Percentiles rank a stretch among this genome's conserved stretches.
phyloP scores from a whole-genome alignment of 2,888 invertebrate genomes.

The Caenorhabditis afra region DNA sequence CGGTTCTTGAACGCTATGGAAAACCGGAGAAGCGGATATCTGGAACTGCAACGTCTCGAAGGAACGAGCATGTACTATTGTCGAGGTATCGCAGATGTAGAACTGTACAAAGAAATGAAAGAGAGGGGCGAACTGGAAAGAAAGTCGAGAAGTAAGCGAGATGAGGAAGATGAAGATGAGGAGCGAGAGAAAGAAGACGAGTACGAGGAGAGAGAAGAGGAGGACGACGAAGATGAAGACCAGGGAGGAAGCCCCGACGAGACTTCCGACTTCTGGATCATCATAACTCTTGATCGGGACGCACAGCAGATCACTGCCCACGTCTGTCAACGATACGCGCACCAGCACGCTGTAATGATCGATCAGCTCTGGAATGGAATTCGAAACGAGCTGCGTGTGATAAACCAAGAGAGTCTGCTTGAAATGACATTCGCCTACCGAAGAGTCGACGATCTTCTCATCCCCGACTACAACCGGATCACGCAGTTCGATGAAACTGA shows the following conservation, averaged over 20 bases:
- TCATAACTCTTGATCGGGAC: constrained; percentile 61
- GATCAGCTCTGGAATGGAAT: constrained; percentile 41
- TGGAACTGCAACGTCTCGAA: constrained; percentile 7
- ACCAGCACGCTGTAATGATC: constrained; percentile 37
- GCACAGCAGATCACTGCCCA: constrained; percentile 41
- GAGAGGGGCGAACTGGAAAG: neutral
- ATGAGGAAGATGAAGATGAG: constrained; percentile 7
- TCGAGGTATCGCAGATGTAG: constrained; percentile 22
- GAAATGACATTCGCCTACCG: constrained; percentile 66
- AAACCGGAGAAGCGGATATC: constrained; percentile 22
- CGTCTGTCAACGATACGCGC: constrained; percentile 65
- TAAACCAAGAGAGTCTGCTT: constrained; percentile 71
- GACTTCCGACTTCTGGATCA: constrained; percentile 75
- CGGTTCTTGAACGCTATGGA: constrained; percentile 19
- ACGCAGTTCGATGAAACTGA: constrained; percentile 17
- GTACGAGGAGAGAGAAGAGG: neutral
- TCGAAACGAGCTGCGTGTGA: constrained; percentile 51
- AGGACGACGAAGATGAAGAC: neutral
- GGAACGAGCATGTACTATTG: constrained; percentile 29
- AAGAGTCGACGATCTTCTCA: constrained; percentile 57
- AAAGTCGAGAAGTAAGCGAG: neutral
- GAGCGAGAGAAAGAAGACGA: neutral
- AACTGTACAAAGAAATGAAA: constrained; percentile 6
- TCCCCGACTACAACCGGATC: constrained; percentile 44
- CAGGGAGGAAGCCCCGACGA: constrained; percentile 3